Evolutionary conservation across 2,113 vertebrate genomes (phyloP).

Genomic region (Deroptyus accipitrinus): DNA sequence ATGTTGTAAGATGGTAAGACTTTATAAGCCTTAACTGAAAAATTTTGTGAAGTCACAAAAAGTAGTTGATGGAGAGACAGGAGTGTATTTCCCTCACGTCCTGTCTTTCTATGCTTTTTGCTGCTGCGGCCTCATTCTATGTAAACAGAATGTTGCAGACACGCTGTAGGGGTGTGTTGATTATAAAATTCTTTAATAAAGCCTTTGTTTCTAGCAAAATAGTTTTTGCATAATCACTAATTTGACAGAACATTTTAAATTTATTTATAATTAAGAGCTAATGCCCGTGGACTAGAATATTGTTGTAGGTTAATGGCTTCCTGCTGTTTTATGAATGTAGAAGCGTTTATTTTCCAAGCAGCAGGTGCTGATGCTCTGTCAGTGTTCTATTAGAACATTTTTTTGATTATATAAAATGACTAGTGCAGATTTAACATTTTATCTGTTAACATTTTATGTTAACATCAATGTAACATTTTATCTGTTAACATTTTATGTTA

Average conservation of each 20-base stretch:
- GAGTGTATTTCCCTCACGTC: not conserved
- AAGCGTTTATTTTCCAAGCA: not conserved
- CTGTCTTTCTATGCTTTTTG: not conserved
- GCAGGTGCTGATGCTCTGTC: not conserved
- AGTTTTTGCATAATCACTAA: not conserved
- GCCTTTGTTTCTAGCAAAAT: slow-evolving; percentile 4
- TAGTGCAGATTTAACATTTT: not conserved
- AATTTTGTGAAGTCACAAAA: not conserved
- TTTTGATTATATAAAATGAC: not conserved
- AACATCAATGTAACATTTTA: too few relatives aligned
- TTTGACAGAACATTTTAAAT: slow-evolving; percentile 9
- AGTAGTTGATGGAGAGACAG: not conserved
- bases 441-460: too few relatives aligned
- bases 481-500: too few relatives aligned
- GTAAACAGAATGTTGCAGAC: not conserved
- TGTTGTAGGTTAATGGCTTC: slow-evolving; percentile 5
- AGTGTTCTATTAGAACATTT: not conserved
- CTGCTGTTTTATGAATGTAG: not conserved
- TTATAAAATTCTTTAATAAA: not conserved
- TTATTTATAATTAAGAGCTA: not conserved
- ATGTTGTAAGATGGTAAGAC: not conserved
- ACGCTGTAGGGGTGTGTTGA: not conserved
- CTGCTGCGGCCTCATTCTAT: not conserved
- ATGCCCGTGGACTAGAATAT: not conserved
- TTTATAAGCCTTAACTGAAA: not conserved